These are phyloP conservation scores for Salvelinus fontinalis DNA, from an alignment of 2,113 vertebrate genomes.

Conservation along the genomic window DNA sequence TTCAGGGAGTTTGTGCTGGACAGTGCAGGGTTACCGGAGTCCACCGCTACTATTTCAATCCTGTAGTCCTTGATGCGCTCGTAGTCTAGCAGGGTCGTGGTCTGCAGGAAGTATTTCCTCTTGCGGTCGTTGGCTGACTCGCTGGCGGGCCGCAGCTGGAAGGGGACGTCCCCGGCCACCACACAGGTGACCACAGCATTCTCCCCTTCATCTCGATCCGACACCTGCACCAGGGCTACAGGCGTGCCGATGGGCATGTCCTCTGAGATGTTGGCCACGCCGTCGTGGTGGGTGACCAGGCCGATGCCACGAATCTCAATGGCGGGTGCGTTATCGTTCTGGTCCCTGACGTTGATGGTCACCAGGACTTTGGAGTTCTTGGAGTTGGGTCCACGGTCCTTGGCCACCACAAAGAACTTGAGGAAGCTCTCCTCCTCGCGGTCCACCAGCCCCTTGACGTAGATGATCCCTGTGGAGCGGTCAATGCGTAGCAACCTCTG, in stretches of 20 bases:
- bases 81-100: slow-evolving; percentile 89
- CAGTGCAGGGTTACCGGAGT: slow-evolving; percentile 93
- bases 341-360: slow-evolving; percentile 86
- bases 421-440: slow-evolving; percentile 88
- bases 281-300: slow-evolving; percentile 88
- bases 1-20: slow-evolving; percentile 96
- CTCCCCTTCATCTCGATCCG: slow-evolving; percentile 92
- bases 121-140: slow-evolving; percentile 90
- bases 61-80: slow-evolving; percentile 90
- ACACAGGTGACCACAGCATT: slow-evolving; percentile 95
- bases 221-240: slow-evolving; percentile 94
- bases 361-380: slow-evolving; percentile 88
- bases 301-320: slow-evolving; percentile 95
- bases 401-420: slow-evolving; percentile 89
- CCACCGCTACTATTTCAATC: slow-evolving; percentile 94
- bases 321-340: slow-evolving; percentile 90
- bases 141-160: slow-evolving; percentile 89
- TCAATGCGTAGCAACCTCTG: slow-evolving; percentile 90
- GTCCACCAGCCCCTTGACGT: slow-evolving; percentile 89
- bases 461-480: slow-evolving; percentile 87
- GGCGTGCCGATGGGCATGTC: slow-evolving; percentile 91
- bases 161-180: slow-evolving; percentile 92
- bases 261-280: slow-evolving; percentile 94
- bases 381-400: slow-evolving; percentile 88
- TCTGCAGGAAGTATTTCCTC: slow-evolving; percentile 97